Evolutionary conservation across 23 tunicate species (phyloP).

Genomic region (Trididemnum miniatum): DNA sequence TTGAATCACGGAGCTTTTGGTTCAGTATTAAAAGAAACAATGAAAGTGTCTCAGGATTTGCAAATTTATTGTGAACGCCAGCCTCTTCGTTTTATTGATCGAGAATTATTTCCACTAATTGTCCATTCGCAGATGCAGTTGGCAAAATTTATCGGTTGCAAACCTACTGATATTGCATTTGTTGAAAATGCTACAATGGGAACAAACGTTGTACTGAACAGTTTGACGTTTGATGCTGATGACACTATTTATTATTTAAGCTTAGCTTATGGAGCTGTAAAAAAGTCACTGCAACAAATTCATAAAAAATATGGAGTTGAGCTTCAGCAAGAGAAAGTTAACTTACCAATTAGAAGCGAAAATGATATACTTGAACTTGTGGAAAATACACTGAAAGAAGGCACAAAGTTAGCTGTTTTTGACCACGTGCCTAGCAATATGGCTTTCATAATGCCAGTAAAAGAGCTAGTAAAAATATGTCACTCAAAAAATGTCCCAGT

Average conservation of each 20-base stretch:
- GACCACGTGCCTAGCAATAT: constrained; percentile 85
- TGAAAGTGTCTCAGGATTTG: constrained; percentile 41
- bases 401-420: constrained; percentile 70
- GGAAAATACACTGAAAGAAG: constrained; percentile 30
- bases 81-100: constrained; percentile 78
- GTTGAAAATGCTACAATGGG: constrained; percentile 83
- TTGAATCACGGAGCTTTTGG: constrained; percentile 97
- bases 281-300: constrained; percentile 58
- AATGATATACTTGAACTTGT: constrained; percentile 57
- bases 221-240: constrained; percentile 42
- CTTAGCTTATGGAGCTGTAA: constrained; percentile 87
- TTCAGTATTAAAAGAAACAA: constrained; percentile 60
- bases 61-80: constrained; percentile 67
- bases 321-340: constrained; percentile 48
- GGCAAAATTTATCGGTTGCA: constrained; percentile 72
- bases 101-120: constrained; percentile 75
- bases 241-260: constrained; percentile 60
- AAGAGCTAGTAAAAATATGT: constrained; percentile 56
- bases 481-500: constrained; percentile 77
- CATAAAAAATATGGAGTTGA: constrained; percentile 48
- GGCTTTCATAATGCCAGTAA: constrained; percentile 71
- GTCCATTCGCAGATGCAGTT: constrained; percentile 64
- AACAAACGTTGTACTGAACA: constrained; percentile 69
- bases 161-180: constrained; percentile 64
- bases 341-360: constrained; percentile 45